Conservation (phyloP, 2,797 vertebrate genomes). For the Muscicapa comitata region DNA sequence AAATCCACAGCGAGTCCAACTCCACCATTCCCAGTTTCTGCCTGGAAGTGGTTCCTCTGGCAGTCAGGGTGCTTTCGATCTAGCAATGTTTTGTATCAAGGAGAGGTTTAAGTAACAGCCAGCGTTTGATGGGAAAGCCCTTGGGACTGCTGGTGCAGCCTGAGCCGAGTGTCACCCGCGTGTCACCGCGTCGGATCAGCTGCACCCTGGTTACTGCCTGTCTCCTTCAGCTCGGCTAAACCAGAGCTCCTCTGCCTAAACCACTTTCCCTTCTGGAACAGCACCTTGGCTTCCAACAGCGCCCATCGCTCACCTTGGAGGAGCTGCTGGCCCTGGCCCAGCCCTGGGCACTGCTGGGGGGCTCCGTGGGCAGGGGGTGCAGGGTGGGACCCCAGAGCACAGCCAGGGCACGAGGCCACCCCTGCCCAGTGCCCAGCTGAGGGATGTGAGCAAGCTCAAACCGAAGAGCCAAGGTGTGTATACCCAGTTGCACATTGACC, state of each 20-base stretch:
- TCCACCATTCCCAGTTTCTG: conserved; percentile 61
- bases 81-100: conserved; percentile 54
- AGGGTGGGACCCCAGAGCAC: not conserved
- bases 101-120: conserved; percentile 64
- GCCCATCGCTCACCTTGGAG: rapidly evolving
- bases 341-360: not conserved
- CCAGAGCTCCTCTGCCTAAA: not conserved
- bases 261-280: not conserved
- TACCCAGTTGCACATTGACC: conserved; percentile 41
- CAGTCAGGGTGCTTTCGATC: conserved; percentile 54
- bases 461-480: not conserved
- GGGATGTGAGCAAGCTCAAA: not conserved
- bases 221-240: not conserved
- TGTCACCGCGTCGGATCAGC: not conserved
- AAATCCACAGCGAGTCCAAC: conserved; percentile 59
- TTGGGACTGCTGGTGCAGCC: not conserved
- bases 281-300: not conserved
- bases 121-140: conserved; percentile 30
- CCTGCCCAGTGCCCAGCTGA: not conserved
- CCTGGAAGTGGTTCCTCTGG: conserved; percentile 54
- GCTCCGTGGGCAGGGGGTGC: not conserved
- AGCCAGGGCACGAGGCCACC: not conserved
- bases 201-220: not conserved
- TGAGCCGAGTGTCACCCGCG: not conserved
- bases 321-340: not conserved